Conservation (phyloP, 2,797 vertebrate genomes). For the Phoeniculus purpureus region DNA sequence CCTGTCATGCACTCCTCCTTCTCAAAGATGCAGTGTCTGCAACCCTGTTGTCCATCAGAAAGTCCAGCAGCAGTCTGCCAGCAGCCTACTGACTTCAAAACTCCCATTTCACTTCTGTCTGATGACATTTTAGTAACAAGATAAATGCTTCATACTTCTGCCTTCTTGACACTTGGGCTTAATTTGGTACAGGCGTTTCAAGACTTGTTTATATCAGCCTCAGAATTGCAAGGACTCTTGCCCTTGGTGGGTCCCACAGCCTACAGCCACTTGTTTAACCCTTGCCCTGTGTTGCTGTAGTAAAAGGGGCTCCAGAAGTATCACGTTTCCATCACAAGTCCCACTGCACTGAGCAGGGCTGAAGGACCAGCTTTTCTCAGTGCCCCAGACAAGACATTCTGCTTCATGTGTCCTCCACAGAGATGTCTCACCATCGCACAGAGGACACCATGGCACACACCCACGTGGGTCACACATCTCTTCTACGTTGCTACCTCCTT, state of each 20-base stretch:
- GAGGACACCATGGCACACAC: not conserved
- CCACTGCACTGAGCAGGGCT: fast-evolving
- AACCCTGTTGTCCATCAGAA: not conserved
- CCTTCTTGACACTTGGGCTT: not conserved
- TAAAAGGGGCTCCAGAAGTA: not conserved
- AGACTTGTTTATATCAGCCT: not conserved
- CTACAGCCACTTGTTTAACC: not conserved
- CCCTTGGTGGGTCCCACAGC: not conserved
- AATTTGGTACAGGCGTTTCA: not conserved
- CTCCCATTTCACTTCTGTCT: not conserved
- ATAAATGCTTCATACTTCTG: not conserved
- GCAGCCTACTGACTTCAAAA: not conserved
- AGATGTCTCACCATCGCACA: not conserved
- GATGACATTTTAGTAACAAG: not conserved
- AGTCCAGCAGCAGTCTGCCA: not conserved
- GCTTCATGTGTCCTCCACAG: not conserved
- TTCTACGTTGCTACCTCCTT: not conserved
- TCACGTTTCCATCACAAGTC: not conserved
- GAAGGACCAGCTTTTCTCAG: not conserved
- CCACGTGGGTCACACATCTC: not conserved
- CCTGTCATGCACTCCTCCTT: not conserved
- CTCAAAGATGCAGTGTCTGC: not conserved
- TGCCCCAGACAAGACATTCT: not conserved
- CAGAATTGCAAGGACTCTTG: not conserved
- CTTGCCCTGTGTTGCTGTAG: not conserved